A percentile compares a stretch with the other conserved stretches of the same genome.
phyloP scores from a whole-genome alignment of 2,888 invertebrate genomes.

The Latheticus oryzae region DNA sequence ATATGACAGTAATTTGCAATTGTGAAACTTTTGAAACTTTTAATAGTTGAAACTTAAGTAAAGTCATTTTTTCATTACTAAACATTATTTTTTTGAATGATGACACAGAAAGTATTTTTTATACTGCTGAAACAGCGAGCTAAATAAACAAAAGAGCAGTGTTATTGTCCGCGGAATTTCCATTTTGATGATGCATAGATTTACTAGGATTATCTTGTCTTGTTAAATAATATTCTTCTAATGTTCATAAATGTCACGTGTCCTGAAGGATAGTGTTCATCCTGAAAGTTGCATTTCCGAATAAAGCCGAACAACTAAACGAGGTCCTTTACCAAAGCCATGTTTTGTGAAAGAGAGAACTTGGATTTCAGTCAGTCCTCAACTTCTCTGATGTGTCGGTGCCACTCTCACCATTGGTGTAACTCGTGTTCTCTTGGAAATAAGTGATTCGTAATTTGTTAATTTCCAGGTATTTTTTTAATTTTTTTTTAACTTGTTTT shows the following conservation, averaged over 20 bases:
- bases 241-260: constrained; percentile 26
- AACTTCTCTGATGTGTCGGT: constrained; percentile 36
- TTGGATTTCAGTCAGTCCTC: constrained; percentile 41
- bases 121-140: too few relatives aligned
- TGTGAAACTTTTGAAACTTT: too few relatives aligned
- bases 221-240: constrained; percentile 18
- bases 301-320: constrained; percentile 39
- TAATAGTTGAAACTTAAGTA: too few relatives aligned
- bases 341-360: constrained; percentile 41
- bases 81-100: too few relatives aligned
- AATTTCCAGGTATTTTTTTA: constrained; percentile 17
- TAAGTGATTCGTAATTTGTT: constrained; percentile 24
- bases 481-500: constrained; percentile 5
- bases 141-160: too few relatives aligned
- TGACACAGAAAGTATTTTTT: too few relatives aligned
- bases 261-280: constrained; percentile 36
- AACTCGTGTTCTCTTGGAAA: constrained; percentile 38
- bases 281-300: constrained; percentile 37
- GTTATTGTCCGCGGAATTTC: too few relatives aligned
- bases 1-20: too few relatives aligned
- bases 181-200: too few relatives aligned
- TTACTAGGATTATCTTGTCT: too few relatives aligned
- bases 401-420: constrained; percentile 39
- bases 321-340: constrained; percentile 41
- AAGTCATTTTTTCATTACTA: too few relatives aligned